Base-by-base conservation (phyloP, 2,797 vertebrate species). In the Bovichtus diacanthus region DNA sequence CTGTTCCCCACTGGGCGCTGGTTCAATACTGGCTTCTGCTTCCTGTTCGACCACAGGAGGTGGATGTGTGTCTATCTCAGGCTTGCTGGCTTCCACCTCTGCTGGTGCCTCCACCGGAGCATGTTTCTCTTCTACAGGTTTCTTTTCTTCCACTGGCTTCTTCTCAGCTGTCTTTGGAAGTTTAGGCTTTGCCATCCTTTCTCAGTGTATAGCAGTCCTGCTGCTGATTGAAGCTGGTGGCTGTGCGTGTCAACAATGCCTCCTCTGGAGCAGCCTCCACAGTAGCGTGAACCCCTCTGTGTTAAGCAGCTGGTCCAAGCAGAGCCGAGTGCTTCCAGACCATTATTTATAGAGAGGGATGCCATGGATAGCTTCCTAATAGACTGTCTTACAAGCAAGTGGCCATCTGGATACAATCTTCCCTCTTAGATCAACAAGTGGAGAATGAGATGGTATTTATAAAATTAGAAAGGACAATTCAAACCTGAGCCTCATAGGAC, bases 321-420 rank as follows among this genome's bases (percentile, higher is more conserved):
- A 65, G 74, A 78, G 76, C 67, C 27, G 8, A 64, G 61, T 15
- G 43, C 81, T 90, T 87, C 87, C 72, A 76, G 78, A 73, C 55
- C 77, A 91, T 92, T 95, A 94, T 95, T 94, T 95, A 92, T 96
- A 94, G 94, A 91, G 77, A 58, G 63, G 84, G 62, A 94, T 93
- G 72, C 88, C 90, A 81, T n/a, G 74, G 83, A 95, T 95, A 89
- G 62, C 94, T 95, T 94, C 87, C 88, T 90, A 93, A 95, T 94
- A 90, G 85, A 81, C 82, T 87, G 85, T 85, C 82, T 90, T 92
- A 90, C 81, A 78, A 79, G 67, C 65, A 36, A 88, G 65, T 74
- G 80, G 72, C 76, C 82, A 74, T 82, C 72, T 83, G 84, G 78
- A 87, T 64, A 77, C 62, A 82, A 70, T 81, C 70, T 80, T 81